Conservation (phyloP, 2,797 vertebrate species). For the Macroramphosus scolopax region DNA sequence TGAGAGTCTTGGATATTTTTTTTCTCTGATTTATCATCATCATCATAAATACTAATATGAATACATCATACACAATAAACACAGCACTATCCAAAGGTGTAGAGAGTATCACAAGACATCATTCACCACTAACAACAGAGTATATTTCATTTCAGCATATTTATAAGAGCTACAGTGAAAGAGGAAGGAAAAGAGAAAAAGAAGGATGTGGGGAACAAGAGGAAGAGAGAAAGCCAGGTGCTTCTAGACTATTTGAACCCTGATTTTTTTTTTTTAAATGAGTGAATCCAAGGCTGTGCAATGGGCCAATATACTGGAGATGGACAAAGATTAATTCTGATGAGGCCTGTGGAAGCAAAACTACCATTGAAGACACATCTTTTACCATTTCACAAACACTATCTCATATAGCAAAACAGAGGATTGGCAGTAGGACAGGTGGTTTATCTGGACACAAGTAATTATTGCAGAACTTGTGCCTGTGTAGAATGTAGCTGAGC, state of each 20-base stretch:
- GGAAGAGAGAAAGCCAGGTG: constrained; percentile 61
- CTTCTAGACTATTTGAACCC: constrained; percentile 56
- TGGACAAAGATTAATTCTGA: constrained; percentile 32
- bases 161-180: constrained; percentile 78
- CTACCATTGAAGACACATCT: constrained; percentile 56
- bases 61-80: constrained; percentile 81
- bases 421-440: constrained; percentile 44
- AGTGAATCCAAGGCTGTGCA: constrained; percentile 45
- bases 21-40: constrained; percentile 70
- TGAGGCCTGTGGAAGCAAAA: constrained; percentile 46
- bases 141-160: constrained; percentile 82
- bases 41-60: constrained; percentile 80
- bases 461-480: constrained; percentile 67
- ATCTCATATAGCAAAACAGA: constrained; percentile 38
- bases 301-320: constrained; percentile 33
- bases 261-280: constrained; percentile 30
- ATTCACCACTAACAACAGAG: constrained; percentile 82
- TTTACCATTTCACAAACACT: constrained; percentile 48
- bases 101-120: constrained; percentile 81
- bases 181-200: constrained; percentile 53
- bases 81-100: constrained; percentile 81
- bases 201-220: constrained; percentile 20
- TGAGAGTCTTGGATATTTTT: constrained; percentile 68
- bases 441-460: constrained; percentile 30
- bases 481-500: constrained; percentile 47